These are phyloP conservation scores for Peromyscus attwateri DNA, from an alignment of 2,797 vertebrate species.

Conservation along the genomic window DNA sequence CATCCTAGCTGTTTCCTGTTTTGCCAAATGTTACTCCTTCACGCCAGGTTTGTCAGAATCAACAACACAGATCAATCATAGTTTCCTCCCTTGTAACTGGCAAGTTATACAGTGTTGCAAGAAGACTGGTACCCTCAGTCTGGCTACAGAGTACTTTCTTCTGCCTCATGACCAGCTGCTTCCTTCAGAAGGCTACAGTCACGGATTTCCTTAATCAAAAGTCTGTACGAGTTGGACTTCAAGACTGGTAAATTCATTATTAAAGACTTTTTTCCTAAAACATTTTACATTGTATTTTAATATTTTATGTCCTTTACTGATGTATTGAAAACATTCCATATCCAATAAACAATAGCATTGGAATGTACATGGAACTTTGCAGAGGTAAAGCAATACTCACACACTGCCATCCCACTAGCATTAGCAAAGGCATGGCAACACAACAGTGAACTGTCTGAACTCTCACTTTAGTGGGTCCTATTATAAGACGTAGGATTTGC, in stretches of 20 bases:
- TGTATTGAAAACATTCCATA: background rate
- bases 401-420: background rate
- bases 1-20: slow-evolving; percentile 37
- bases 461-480: background rate
- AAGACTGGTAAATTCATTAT: slow-evolving; percentile 23
- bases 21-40: background rate
- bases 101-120: background rate
- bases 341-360: background rate
- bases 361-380: background rate
- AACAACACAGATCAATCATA: background rate
- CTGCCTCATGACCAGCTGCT: background rate
- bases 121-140: background rate
- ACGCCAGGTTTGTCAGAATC: background rate
- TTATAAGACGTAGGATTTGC: background rate
- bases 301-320: background rate
- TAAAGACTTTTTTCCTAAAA: background rate
- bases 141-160: background rate
- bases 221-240: background rate
- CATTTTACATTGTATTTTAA: background rate
- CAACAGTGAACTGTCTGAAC: background rate
- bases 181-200: background rate
- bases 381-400: background rate
- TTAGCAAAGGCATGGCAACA: background rate
- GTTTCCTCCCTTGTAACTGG: background rate
- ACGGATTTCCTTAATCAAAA: background rate